Conservation (phyloP, 2,888 invertebrate genomes). For the Trichacis sp. region DNA sequence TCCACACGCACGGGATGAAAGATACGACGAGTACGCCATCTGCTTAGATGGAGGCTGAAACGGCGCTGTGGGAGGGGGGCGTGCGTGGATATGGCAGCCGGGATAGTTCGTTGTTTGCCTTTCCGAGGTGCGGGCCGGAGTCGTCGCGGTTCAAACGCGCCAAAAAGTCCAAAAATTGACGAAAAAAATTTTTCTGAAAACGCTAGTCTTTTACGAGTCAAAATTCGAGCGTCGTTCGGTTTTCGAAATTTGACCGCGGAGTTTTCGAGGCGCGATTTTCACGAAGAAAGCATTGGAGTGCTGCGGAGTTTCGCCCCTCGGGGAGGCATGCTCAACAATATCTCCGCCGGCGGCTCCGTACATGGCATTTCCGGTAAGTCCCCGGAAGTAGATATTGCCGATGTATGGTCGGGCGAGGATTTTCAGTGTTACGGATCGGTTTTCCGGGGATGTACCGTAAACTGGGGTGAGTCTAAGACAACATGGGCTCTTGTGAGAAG, state of each 20-base stretch:
- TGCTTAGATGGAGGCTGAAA: slow-evolving; percentile 28
- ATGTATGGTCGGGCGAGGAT: not conserved
- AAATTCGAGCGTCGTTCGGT: not conserved
- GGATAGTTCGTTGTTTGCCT: slow-evolving; percentile 67
- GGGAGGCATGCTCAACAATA: slow-evolving; percentile 68
- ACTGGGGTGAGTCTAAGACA: too few species aligned
- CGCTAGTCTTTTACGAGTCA: too few species aligned
- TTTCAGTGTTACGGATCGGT: too few species aligned
- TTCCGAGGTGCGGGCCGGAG: slow-evolving; percentile 63
- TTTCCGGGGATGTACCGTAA: too few species aligned
- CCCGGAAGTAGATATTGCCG: slow-evolving; percentile 13
- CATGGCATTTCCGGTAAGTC: slow-evolving; percentile 67
- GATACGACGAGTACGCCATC: slow-evolving; percentile 26
- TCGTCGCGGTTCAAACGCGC: slow-evolving; percentile 27
- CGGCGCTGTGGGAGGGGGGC: slow-evolving; percentile 49
- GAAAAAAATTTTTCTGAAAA: too few species aligned
- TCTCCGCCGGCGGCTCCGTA: slow-evolving; percentile 66
- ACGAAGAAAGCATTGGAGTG: slow-evolving; percentile 31
- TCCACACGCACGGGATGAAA: slow-evolving; percentile 51
- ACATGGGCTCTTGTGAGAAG: too few species aligned
- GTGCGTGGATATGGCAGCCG: slow-evolving; percentile 65
- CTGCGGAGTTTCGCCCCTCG: slow-evolving; percentile 62
- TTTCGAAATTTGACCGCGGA: slow-evolving; percentile 16
- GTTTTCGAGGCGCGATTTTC: slow-evolving; percentile 27
- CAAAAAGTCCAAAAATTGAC: not conserved